phyloP scores from a whole-genome alignment of 2,113 vertebrate species.

The Halcyon malimbica region DNA sequence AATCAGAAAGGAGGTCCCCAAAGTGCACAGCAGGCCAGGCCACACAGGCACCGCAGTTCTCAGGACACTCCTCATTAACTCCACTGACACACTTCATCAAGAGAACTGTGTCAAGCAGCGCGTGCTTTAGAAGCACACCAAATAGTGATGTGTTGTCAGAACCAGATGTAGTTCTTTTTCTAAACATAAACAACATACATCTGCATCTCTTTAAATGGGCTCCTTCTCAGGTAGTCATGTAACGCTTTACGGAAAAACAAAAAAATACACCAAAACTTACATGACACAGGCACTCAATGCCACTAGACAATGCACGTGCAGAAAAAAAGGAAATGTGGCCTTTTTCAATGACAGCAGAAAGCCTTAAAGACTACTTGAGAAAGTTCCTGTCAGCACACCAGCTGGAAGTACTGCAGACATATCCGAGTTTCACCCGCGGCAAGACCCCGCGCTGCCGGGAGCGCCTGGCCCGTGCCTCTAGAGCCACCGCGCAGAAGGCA shows the following conservation, averaged over 20 bases:
- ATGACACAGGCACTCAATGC: neutral
- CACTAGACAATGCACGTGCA: neutral
- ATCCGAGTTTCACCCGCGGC: neutral
- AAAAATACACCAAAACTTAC: neutral
- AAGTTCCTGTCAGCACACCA: neutral
- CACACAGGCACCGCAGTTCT: neutral
- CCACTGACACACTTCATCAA: neutral
- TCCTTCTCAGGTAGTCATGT: neutral
- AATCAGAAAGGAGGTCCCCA: neutral
- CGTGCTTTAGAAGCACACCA: neutral
- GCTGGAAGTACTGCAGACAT: neutral
- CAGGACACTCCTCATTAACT: neutral
- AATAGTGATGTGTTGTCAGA: neutral
- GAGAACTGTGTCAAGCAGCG: neutral
- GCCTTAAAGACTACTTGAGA: neutral
- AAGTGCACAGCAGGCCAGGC: neutral
- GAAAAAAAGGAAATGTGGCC: neutral
- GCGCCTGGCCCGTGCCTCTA: neutral
- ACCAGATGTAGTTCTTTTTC: neutral
- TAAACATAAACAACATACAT: neutral
- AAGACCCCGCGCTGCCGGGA: neutral
- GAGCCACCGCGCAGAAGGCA: neutral
- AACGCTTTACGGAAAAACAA: neutral
- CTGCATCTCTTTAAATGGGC: neutral
- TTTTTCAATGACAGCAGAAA: neutral